phyloP scores from a whole-genome alignment of 2,797 vertebrate genomes.

The Siniperca obscura region DNA sequence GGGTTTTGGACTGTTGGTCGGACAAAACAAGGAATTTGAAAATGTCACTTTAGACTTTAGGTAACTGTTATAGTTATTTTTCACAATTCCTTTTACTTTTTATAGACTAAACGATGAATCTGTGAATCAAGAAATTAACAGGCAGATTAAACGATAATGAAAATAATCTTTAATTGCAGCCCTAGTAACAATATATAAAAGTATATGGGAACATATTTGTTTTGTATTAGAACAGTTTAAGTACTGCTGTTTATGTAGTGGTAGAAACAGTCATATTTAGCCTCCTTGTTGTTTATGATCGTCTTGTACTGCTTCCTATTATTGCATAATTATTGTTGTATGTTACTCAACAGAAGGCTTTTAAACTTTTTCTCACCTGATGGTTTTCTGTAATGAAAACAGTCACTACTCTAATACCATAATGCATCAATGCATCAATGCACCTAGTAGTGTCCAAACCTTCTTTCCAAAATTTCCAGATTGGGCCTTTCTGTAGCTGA shows the following conservation, averaged over 20 bases:
- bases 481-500: not conserved
- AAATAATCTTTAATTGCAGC: not conserved
- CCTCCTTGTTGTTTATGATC: not conserved
- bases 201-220: not conserved
- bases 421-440: not conserved
- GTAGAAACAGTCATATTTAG: not conserved
- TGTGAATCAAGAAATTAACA: not conserved
- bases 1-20: not conserved
- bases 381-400: not conserved
- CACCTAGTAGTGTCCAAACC: not conserved
- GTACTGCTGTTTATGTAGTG: not conserved
- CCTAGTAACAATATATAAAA: not conserved
- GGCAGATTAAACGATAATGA: not conserved
- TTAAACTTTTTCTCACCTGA: not conserved
- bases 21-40: not conserved
- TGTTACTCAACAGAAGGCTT: not conserved
- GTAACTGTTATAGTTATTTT: not conserved
- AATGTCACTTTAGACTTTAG: not conserved
- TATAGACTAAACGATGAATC: not conserved
- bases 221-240: not conserved
- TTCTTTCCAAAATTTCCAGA: constrained; percentile 1
- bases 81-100: not conserved
- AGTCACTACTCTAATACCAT: not conserved
- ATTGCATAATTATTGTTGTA: not conserved
- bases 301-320: not conserved